phyloP scores from a whole-genome alignment of 2,888 invertebrate genomes.

The Chydorus sphaericus region DNA sequence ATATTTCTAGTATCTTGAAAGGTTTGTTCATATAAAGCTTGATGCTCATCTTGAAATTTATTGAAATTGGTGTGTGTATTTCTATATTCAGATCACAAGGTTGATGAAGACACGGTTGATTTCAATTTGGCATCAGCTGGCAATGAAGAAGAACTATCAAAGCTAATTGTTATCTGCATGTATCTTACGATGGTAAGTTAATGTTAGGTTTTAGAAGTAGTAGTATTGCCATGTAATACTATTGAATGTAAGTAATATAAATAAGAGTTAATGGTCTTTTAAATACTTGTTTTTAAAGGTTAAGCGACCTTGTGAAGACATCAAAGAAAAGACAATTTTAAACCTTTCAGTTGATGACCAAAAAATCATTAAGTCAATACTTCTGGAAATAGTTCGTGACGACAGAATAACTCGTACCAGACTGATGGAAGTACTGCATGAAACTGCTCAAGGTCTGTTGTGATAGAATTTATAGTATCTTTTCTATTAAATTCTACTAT shows the following conservation, averaged over 20 bases:
- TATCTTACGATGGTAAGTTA: neutral
- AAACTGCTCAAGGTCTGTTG: neutral
- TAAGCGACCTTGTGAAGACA: neutral
- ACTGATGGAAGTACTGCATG: neutral
- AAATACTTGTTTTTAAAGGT: no score
- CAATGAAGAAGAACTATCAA: slow-evolving; percentile 2
- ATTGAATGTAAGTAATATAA: no score
- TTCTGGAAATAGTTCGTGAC: neutral
- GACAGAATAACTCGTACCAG: neutral
- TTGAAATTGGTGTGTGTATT: neutral
- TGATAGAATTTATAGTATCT: neutral
- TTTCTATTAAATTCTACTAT: neutral
- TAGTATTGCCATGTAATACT: no score
- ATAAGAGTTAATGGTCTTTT: no score
- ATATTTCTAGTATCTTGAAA: neutral
- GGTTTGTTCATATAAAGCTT: neutral
- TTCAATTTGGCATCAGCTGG: neutral
- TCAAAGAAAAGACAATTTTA: neutral
- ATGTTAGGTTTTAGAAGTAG: no score
- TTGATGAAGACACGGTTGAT: neutral
- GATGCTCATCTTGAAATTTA: neutral
- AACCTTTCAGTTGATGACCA: neutral
- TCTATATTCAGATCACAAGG: neutral
- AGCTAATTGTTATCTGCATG: slow-evolving; percentile 7
- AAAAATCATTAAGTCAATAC: neutral